phyloP scores from a whole-genome alignment of 1,140 invertebrate species.

The Pseudomyrmex pallidus region DNA sequence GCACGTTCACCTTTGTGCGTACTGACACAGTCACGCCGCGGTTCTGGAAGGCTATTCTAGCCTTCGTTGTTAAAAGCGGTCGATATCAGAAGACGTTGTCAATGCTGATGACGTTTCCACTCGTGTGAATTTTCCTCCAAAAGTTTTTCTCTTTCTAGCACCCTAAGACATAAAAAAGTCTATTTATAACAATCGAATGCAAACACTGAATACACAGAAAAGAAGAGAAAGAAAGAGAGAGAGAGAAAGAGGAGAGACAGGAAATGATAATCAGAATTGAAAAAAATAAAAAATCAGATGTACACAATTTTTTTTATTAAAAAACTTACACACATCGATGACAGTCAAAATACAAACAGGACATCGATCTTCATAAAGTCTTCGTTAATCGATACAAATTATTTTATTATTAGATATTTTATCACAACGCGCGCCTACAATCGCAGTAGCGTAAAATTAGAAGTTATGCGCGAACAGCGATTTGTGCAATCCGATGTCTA shows the following conservation, averaged over 20 bases:
- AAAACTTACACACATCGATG: not conserved
- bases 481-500: slow-evolving; percentile 16
- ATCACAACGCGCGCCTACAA: not conserved
- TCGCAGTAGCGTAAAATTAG: not conserved
- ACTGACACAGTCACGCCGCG: not conserved
- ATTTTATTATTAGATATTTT: not conserved
- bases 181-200: not conserved
- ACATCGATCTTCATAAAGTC: not conserved
- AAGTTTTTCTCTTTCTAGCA: not conserved
- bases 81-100: not conserved
- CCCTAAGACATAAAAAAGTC: not conserved
- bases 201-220: too few species aligned
- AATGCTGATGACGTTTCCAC: not conserved
- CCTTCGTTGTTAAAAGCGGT: not conserved
- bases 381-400: not conserved
- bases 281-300: not conserved
- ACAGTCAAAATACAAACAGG: not conserved
- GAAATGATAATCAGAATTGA: too few species aligned
- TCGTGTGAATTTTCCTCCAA: not conserved
- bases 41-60: not conserved
- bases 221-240: too few species aligned
- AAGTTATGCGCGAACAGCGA: not conserved
- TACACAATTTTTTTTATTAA: not conserved
- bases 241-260: too few species aligned
- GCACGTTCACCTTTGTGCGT: slow-evolving; percentile 4